phyloP scores from a whole-genome alignment of 1,140 invertebrate genomes.

The Neodiprion pinetum region DNA sequence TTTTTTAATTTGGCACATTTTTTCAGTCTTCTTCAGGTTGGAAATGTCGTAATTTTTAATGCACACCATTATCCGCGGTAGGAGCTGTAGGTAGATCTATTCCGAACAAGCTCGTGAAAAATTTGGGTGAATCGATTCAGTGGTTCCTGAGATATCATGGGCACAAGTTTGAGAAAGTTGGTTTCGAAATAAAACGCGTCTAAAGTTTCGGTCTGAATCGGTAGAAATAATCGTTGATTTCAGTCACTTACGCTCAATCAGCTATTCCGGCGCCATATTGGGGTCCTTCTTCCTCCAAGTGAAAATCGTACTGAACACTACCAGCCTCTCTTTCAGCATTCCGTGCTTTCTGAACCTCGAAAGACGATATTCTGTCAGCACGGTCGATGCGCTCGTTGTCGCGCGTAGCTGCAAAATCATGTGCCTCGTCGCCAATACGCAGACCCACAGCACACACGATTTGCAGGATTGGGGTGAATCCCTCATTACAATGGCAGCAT shows the following conservation, averaged over 20 bases:
- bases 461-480: conserved; percentile 10
- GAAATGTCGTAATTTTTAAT: conserved; percentile 1
- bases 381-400: background rate
- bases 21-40: conserved; percentile 1
- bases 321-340: background rate
- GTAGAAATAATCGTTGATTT: conserved; percentile 8
- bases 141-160: background rate
- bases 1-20: conserved; percentile 5
- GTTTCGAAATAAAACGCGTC: background rate
- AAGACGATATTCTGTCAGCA: background rate
- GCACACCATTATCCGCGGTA: background rate
- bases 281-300: background rate
- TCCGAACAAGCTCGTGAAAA: background rate
- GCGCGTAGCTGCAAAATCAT: conserved; percentile 7
- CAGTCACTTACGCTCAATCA: conserved; percentile 12
- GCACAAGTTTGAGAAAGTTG: background rate
- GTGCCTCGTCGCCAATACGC: conserved; percentile 9
- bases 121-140: background rate
- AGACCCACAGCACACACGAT: conserved; percentile 9
- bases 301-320: background rate
- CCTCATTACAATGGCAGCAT: background rate
- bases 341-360: conserved; percentile 8
- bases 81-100: conserved; percentile 6
- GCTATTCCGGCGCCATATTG: conserved; percentile 11
- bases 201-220: conserved; percentile 5